These are phyloP conservation scores for Theretra japonica DNA, from an alignment of 2,888 invertebrate genomes.

Conservation along the genomic window DNA sequence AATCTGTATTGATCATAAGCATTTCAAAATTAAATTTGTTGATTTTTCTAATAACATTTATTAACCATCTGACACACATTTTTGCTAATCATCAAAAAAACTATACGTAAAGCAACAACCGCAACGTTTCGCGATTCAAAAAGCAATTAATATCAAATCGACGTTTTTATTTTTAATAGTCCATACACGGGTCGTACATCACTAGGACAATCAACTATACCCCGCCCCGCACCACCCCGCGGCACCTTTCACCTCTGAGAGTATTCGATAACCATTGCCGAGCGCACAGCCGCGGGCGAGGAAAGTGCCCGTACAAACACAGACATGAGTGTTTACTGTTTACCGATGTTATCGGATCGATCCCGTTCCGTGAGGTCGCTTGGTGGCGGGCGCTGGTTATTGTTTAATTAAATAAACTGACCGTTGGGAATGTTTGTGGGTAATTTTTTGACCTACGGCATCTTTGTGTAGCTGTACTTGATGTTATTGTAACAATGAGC, in stretches of 20 bases:
- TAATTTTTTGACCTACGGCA: constrained; percentile 2
- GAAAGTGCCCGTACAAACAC: constrained; percentile 62
- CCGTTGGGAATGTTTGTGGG: constrained; percentile 1
- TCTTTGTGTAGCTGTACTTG: background rate
- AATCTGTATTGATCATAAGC: too few relatives aligned
- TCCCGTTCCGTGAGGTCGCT: constrained; percentile 41
- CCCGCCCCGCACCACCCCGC: constrained; percentile 27
- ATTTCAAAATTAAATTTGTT: too few relatives aligned
- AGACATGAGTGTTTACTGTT: constrained; percentile 45
- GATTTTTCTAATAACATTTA: too few relatives aligned
- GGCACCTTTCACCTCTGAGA: constrained; percentile 62
- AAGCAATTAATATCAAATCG: constrained; percentile 14
- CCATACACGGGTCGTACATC: constrained; percentile 11
- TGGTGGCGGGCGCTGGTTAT: constrained; percentile 15
- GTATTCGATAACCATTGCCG: constrained; percentile 52
- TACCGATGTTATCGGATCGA: constrained; percentile 45
- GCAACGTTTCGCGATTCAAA: background rate
- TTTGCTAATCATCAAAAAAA: too few relatives aligned
- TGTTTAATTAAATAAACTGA: constrained; percentile 30
- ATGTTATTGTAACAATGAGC: too few relatives aligned
- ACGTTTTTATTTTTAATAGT: constrained; percentile 3
- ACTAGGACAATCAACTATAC: constrained; percentile 10
- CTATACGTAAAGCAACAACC: background rate
- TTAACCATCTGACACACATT: too few relatives aligned
- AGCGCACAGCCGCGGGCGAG: constrained; percentile 58